phyloP scores from a whole-genome alignment of 2,113 vertebrate genomes.

The Parus major region DNA sequence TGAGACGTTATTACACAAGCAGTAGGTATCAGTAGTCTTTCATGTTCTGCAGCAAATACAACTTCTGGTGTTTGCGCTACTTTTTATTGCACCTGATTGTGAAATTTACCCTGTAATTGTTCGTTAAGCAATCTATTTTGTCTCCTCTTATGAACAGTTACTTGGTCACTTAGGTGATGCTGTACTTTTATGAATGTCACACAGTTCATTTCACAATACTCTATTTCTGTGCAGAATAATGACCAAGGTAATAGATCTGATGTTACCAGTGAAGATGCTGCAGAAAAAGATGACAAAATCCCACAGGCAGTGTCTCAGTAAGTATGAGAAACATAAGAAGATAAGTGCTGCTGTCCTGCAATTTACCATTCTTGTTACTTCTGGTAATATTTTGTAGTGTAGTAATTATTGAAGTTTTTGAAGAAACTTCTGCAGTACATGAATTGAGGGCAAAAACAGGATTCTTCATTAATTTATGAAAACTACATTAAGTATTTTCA shows the following conservation, averaged over 20 bases:
- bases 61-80: not conserved
- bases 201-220: not conserved
- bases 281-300: not conserved
- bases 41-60: not conserved
- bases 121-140: not conserved
- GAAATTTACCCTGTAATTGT: not conserved
- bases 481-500: not conserved
- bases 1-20: not conserved
- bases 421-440: not conserved
- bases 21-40: not conserved
- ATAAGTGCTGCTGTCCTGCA: not conserved
- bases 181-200: not conserved
- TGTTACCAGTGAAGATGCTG: not conserved
- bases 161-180: not conserved
- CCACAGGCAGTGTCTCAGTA: slow-evolving; percentile 1
- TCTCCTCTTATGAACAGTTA: not conserved
- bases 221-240: not conserved
- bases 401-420: not conserved
- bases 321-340: slow-evolving; percentile 14
- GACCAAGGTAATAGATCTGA: not conserved
- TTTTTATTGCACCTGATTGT: not conserved
- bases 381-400: not conserved
- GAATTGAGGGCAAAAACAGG: not conserved
- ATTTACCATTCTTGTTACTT: not conserved
- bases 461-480: not conserved